Conservation (phyloP, 2,113 vertebrate species). For the Ciconia boyciana region DNA sequence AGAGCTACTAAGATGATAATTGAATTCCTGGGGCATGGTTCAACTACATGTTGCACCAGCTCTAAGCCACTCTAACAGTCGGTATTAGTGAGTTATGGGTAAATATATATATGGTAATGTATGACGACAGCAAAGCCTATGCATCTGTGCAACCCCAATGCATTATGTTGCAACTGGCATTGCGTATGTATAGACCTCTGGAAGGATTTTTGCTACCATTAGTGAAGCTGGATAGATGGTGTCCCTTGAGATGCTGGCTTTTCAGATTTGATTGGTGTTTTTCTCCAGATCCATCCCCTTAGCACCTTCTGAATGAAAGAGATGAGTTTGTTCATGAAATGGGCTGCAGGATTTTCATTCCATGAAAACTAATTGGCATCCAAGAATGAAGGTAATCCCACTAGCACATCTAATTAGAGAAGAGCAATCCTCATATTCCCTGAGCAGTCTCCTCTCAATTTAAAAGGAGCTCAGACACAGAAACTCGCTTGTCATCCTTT, state of each 20-base stretch:
- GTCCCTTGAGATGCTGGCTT: neutral
- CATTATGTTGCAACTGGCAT: rapidly evolving
- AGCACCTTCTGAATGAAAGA: neutral
- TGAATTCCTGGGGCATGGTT: neutral
- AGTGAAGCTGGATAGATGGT: neutral
- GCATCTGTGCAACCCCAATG: neutral
- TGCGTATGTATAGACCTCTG: neutral
- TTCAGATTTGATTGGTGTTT: neutral
- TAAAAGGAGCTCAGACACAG: neutral
- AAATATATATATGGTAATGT: neutral
- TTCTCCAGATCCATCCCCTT: neutral
- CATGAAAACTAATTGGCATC: neutral
- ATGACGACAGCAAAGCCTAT: neutral
- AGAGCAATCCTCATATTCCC: neutral
- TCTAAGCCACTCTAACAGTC: neutral
- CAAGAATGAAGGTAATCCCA: neutral
- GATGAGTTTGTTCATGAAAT: neutral
- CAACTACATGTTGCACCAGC: neutral
- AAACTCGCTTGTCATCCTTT: neutral
- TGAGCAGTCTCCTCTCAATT: neutral
- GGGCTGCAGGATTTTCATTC: neutral
- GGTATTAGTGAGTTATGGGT: neutral
- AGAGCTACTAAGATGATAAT: neutral
- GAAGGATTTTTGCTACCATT: neutral
- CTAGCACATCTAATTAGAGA: neutral